Evolutionary conservation across 2,113 vertebrate species (phyloP).

Genomic region (Lampris incognitus): DNA sequence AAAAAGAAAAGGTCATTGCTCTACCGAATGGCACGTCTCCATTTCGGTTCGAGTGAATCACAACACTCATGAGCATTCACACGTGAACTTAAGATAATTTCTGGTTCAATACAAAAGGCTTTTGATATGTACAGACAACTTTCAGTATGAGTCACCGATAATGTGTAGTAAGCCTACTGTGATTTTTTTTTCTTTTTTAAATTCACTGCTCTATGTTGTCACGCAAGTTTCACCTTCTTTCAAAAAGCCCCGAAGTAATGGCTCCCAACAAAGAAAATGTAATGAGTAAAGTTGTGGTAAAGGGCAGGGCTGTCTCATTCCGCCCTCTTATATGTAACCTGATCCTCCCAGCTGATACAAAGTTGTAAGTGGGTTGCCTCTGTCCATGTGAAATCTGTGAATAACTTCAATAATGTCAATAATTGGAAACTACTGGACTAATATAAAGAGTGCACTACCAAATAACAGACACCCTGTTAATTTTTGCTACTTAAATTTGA

Average conservation of each 20-base stretch:
- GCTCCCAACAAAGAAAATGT: constrained; percentile 45
- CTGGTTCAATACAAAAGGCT: background rate
- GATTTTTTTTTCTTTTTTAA: constrained; percentile 65
- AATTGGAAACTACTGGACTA: too few relatives aligned
- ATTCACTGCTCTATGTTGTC: constrained; percentile 50
- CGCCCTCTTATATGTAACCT: constrained; percentile 17
- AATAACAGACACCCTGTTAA: too few relatives aligned
- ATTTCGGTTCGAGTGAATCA: background rate
- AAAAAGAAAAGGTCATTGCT: background rate
- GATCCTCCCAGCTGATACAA: too few relatives aligned
- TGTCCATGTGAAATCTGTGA: too few relatives aligned
- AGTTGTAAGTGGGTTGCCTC: too few relatives aligned
- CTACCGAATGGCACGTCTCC: background rate
- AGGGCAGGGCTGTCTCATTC: constrained; percentile 52
- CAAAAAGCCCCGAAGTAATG: constrained; percentile 24
- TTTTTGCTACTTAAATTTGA: too few relatives aligned
- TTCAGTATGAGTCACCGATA: constrained; percentile 28
- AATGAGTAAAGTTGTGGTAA: constrained; percentile 41
- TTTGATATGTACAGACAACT: constrained; percentile 8
- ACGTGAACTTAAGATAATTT: background rate
- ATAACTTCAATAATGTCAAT: too few relatives aligned
- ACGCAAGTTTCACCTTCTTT: constrained; percentile 62
- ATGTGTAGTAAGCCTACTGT: constrained; percentile 39
- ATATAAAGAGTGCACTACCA: too few relatives aligned
- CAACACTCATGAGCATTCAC: background rate